phyloP scores from a whole-genome alignment of 2,113 vertebrate genomes.

The Antigone vipio region DNA sequence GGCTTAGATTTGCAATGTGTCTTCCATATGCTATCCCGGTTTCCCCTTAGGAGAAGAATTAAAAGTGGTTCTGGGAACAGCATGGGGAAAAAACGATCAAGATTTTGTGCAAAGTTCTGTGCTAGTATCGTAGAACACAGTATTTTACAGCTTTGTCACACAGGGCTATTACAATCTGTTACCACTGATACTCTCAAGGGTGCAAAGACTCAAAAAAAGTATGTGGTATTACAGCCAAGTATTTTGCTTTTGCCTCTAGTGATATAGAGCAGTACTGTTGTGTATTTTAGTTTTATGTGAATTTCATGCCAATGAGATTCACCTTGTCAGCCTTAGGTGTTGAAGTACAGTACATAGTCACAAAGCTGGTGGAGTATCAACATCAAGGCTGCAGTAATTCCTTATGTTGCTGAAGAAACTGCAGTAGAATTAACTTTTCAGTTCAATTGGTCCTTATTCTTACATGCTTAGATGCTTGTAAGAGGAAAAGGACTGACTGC shows the following conservation, averaged over 20 bases:
- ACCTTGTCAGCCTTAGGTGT: neutral
- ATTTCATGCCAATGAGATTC: neutral
- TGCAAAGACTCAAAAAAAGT: neutral
- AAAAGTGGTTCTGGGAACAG: constrained; percentile 2
- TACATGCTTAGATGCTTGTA: neutral
- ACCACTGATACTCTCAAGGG: neutral
- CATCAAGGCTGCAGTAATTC: neutral
- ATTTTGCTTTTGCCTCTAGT: neutral
- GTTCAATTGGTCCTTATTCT: neutral
- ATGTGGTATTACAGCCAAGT: neutral
- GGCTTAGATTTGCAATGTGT: neutral
- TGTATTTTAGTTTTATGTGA: neutral
- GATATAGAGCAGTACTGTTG: accelerated
- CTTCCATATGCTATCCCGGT: neutral
- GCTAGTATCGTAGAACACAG: neutral
- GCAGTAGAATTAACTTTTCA: neutral
- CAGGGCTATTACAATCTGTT: neutral
- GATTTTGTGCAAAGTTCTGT: neutral
- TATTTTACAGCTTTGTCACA: constrained; percentile 4
- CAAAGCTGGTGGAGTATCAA: neutral
- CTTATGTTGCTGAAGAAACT: neutral
- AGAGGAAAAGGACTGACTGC: neutral
- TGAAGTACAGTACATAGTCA: neutral
- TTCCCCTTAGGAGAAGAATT: constrained; percentile 26
- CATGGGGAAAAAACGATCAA: neutral